Evolutionary conservation across 92 coral and sea anemone species (phyloP), one percentile per base, ranked within the genome.

Genomic region (Muricea muricata): DNA sequence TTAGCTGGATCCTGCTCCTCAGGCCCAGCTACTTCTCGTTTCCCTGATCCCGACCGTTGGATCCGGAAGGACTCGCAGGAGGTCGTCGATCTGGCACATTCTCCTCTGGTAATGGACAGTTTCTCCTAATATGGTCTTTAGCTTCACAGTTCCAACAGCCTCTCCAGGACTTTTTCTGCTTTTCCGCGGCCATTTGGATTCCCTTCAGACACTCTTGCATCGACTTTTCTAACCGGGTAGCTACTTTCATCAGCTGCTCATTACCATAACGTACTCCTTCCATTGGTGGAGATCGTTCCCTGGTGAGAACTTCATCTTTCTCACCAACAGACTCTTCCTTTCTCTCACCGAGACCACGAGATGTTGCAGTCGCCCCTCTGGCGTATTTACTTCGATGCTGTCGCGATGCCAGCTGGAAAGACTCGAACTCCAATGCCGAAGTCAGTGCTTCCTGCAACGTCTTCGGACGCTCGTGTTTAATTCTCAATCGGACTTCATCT

Each of bases 401-500:
- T 1, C 82, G 85, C 17, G 65, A 76, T 61, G 86, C 91, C 55
- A 87, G 58, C 6, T 79, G 82, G 52, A 67, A 90, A 3, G 87
- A 84, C 75, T 84, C 87, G 30, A 87, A 75, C 63, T 90, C n/a
- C n/a, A n/a, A n/a, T n/a, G n/a, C n/a, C n/a, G n/a, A n/a, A n/a
- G n/a, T n/a, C n/a, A n/a, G n/a, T 48, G 90, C 90, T 10, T 46
- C 91, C 47, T 80, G 86, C 14, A 87, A 52, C 86, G 78, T 78
- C 77, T 83, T 58, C 25, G 91, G 90, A 58, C 80, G 58, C 18
- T 83, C 88, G 15, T 87, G 91, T 37, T 67, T n/a, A n/a, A n/a
- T n/a, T n/a, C n/a, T n/a, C n/a, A n/a, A n/a, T n/a, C n/a, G n/a
- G n/a, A n/a, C n/a, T n/a, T n/a, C n/a, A n/a, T n/a, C n/a, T n/a